phyloP scores from a whole-genome alignment of 2,797 vertebrate species.

The Enteromius unitaeniatus region DNA sequence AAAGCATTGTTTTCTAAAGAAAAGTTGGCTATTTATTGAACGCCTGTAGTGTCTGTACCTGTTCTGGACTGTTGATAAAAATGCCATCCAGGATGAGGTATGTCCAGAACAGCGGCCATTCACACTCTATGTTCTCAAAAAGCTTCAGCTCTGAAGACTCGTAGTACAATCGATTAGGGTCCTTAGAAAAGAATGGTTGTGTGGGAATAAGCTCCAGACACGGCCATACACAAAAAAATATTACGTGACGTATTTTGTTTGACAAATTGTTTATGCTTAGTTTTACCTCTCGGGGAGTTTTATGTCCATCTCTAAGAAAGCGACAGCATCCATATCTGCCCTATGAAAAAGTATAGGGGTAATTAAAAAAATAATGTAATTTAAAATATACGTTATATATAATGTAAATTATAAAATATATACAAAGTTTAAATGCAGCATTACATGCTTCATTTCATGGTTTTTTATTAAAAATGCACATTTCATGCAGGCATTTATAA shows the following conservation, averaged over 20 bases:
- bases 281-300: constrained; percentile 92
- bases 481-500: background rate
- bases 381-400: background rate
- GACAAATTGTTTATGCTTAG: background rate
- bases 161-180: constrained; percentile 89
- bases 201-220: background rate
- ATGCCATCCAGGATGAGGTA: constrained; percentile 96
- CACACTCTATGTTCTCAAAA: constrained; percentile 98
- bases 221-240: background rate
- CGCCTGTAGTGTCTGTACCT: constrained; percentile 75
- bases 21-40: background rate
- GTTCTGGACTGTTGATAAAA: constrained; percentile 89
- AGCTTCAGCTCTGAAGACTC: constrained; percentile 96
- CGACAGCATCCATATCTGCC: constrained; percentile 96
- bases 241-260: background rate
- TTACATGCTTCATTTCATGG: background rate
- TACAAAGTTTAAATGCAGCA: background rate
- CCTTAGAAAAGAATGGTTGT: constrained; percentile 72
- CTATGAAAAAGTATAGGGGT: constrained; percentile 68
- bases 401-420: background rate
- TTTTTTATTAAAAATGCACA: background rate
- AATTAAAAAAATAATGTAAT: background rate
- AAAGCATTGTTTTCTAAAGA: background rate
- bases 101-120: constrained; percentile 99
- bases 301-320: constrained; percentile 96